A percentile compares a stretch with the other conserved stretches of the same genome.
phyloP scores from a whole-genome alignment of 1,140 invertebrate genomes.

The Lucilia sericata region DNA sequence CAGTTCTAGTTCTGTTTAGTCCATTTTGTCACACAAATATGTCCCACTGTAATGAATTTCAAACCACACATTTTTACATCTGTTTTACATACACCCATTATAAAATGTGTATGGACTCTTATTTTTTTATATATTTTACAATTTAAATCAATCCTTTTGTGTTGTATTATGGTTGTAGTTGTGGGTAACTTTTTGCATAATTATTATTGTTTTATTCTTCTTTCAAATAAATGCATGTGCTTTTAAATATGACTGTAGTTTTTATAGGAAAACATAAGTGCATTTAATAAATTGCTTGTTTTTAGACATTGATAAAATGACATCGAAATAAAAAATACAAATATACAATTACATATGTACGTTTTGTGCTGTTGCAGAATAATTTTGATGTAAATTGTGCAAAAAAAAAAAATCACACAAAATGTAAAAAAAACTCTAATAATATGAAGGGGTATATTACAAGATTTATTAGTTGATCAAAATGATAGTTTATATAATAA shows the following conservation, averaged over 20 bases:
- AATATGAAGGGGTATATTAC: neutral
- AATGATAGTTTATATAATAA: neutral
- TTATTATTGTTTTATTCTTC: neutral
- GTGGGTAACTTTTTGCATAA: neutral
- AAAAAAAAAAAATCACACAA: neutral
- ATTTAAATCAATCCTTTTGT: neutral
- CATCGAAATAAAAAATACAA: neutral
- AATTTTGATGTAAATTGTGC: too few relatives aligned
- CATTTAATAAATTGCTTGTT: neutral
- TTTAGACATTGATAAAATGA: constrained; percentile 12
- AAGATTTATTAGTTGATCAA: constrained; percentile 17
- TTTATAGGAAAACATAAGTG: neutral
- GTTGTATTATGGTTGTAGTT: neutral
- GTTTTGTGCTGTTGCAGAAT: too few relatives aligned
- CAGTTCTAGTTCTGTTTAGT: too few relatives aligned
- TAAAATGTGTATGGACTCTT: neutral
- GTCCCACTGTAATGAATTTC: too few relatives aligned
- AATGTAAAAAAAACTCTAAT: neutral
- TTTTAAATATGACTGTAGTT: neutral
- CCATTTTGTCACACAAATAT: too few relatives aligned
- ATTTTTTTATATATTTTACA: neutral
- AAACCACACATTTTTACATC: too few relatives aligned
- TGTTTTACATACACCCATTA: too few relatives aligned
- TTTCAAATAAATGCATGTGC: neutral
- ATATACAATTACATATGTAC: too few relatives aligned